Percentiles rank a stretch among this genome's conserved stretches.
Conservation (phyloP, 2,113 vertebrate species). For the Nyctereutes procyonoides region DNA sequence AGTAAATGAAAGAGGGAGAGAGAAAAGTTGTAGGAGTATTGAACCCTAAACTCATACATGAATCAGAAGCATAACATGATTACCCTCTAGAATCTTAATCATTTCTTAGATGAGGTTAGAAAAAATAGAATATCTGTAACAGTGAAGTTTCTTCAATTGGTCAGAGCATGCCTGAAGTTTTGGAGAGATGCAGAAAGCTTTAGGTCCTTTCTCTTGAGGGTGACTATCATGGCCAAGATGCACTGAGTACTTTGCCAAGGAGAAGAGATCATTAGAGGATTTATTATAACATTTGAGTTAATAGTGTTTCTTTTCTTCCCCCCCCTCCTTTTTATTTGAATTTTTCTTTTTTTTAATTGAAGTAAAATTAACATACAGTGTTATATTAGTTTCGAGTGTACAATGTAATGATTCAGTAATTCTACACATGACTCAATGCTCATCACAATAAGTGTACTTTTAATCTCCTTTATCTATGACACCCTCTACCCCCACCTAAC, state of each 20-base stretch:
- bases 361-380: background rate
- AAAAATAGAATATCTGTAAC: background rate
- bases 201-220: background rate
- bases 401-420: background rate
- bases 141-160: background rate
- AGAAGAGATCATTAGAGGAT: background rate
- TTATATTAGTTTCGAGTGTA: background rate
- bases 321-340: background rate
- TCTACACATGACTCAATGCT: background rate
- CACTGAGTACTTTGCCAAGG: background rate
- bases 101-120: background rate
- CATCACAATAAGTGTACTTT: background rate
- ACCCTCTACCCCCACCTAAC: background rate
- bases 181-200: background rate
- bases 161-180: background rate
- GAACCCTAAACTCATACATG: background rate
- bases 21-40: background rate
- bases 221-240: background rate
- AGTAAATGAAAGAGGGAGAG: background rate
- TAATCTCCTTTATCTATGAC: background rate
- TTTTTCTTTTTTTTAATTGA: background rate
- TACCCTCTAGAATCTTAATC: background rate
- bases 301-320: background rate
- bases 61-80: background rate
- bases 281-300: background rate